Evolutionary conservation across 2,113 vertebrate genomes (phyloP).

Genomic region (Sterrhoptilus dennistouni): DNA sequence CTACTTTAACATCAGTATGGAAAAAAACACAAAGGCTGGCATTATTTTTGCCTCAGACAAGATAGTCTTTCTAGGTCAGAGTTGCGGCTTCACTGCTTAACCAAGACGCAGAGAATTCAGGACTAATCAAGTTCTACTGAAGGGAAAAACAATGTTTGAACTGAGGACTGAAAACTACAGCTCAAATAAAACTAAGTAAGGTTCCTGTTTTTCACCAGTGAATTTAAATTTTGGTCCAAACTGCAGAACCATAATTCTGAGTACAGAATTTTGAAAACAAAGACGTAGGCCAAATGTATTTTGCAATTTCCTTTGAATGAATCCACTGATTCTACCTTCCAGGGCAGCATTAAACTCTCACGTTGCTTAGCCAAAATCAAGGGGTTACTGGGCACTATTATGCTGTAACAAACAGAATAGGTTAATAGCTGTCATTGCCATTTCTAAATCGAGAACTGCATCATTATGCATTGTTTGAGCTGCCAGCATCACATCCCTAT

Average conservation of each 20-base stretch:
- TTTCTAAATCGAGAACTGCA: not conserved
- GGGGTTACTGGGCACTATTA: not conserved
- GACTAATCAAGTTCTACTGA: not conserved
- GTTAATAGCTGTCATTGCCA: conserved; percentile 36
- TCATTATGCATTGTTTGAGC: conserved; percentile 15
- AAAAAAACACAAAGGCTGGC: not conserved
- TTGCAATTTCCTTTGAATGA: not conserved
- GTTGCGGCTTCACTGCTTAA: not conserved
- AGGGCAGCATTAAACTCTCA: not conserved
- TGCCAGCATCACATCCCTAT: not conserved
- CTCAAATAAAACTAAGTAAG: not conserved
- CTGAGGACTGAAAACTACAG: not conserved
- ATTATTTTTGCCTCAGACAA: not conserved
- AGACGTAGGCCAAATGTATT: not conserved
- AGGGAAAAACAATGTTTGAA: not conserved
- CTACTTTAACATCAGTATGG: not conserved
- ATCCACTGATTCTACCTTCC: not conserved
- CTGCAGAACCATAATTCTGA: not conserved
- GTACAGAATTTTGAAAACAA: not conserved
- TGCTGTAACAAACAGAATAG: conserved; percentile 39
- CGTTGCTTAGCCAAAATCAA: conserved; percentile 28
- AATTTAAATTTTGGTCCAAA: not conserved
- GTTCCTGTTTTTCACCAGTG: not conserved
- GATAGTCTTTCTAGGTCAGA: not conserved
- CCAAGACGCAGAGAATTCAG: not conserved